A percentile compares a stretch with the other conserved stretches of the same genome.
These are phyloP conservation scores for Furnarius figulus DNA, from an alignment of 2,113 vertebrate genomes.

Conservation along the genomic window DNA sequence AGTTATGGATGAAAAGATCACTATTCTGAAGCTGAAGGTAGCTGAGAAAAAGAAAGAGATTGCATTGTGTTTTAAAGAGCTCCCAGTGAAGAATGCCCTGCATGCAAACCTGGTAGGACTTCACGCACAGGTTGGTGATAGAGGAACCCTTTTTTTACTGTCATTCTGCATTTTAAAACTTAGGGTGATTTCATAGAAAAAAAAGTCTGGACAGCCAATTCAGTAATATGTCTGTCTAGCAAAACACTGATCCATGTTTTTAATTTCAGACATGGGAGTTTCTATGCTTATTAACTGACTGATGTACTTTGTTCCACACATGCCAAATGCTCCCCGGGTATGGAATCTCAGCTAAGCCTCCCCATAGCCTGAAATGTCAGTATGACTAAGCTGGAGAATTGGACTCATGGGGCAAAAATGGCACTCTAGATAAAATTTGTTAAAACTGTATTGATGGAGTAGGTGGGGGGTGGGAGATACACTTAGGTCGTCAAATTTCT, in stretches of 20 bases:
- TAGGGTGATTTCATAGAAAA: neutral
- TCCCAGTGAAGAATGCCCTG: conserved; percentile 73
- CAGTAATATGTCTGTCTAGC: neutral
- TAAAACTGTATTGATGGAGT: conserved; percentile 28
- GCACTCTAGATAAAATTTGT: neutral
- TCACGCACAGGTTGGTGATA: conserved; percentile 82
- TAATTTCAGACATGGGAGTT: neutral
- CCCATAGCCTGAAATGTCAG: conserved; percentile 13
- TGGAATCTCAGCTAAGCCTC: neutral
- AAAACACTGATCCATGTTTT: neutral
- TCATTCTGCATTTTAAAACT: neutral
- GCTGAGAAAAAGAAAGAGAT: conserved; percentile 82
- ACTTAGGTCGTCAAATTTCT: conserved; percentile 15
- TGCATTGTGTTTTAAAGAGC: conserved; percentile 61
- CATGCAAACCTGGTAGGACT: conserved; percentile 77
- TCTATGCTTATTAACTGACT: neutral
- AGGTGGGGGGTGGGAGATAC: conserved; percentile 23
- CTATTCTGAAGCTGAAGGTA: conserved; percentile 77
- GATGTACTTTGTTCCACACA: neutral
- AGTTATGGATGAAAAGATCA: conserved; percentile 82
- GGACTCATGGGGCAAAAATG: conserved; percentile 46
- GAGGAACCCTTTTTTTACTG: neutral
- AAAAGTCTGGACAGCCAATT: neutral
- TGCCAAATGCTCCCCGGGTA: neutral
- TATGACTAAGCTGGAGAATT: conserved; percentile 32